Percentiles rank a stretch among this genome's conserved stretches.
Evolutionary conservation across 2,113 vertebrate genomes (phyloP).

Genomic region (Heptranchias perlo): DNA sequence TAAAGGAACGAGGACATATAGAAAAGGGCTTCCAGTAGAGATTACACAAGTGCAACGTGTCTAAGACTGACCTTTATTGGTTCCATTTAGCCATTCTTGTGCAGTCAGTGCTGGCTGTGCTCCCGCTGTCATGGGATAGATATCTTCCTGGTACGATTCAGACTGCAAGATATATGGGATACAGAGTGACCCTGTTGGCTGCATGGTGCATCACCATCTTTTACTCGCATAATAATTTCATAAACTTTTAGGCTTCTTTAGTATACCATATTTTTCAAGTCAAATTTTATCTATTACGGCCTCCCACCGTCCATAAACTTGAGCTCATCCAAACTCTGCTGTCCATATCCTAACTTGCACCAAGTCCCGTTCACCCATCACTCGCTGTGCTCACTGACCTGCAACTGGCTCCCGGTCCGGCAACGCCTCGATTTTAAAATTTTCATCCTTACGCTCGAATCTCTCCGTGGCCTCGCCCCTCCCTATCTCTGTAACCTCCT

Average conservation of each 20-base stretch:
- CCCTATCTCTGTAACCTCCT: neutral
- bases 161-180: conserved; percentile 63
- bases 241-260: neutral
- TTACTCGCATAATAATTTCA: neutral
- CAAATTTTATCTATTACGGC: neutral
- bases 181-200: neutral
- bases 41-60: conserved; percentile 26
- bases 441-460: neutral
- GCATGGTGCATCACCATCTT: neutral
- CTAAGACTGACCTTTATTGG: conserved; percentile 74
- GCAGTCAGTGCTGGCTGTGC: conserved; percentile 72
- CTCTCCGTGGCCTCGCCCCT: neutral
- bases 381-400: neutral
- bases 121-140: conserved; percentile 85
- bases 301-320: neutral
- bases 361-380: neutral
- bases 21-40: neutral
- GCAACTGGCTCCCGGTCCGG: neutral
- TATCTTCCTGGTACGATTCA: conserved; percentile 90
- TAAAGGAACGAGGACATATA: neutral
- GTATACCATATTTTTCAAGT: neutral
- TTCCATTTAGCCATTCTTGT: conserved; percentile 76
- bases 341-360: neutral
- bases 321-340: neutral
- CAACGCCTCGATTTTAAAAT: neutral